Evolutionary conservation across 1,140 invertebrate genomes (phyloP).

Genomic region (Leptestheria dahalacensis): DNA sequence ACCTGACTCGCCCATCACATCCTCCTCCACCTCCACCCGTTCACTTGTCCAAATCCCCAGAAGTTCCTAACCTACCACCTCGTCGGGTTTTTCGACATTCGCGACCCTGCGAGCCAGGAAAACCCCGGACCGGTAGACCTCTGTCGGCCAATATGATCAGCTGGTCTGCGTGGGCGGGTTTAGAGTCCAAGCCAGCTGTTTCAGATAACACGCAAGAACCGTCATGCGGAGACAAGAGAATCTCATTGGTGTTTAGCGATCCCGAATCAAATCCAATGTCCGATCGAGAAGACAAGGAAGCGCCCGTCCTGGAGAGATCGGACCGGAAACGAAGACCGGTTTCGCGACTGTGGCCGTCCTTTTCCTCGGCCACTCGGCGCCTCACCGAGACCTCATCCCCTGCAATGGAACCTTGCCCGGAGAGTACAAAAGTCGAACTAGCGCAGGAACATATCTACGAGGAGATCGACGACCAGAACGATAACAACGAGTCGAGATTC

Average conservation of each 20-base stretch:
- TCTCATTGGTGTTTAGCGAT: too few relatives aligned
- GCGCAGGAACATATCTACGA: conserved; percentile 9
- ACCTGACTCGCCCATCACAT: not conserved
- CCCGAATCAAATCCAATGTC: too few relatives aligned
- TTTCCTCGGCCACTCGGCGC: not conserved
- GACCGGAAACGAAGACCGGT: conserved; percentile 6
- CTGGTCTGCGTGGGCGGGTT: conserved; percentile 4
- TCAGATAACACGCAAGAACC: too few relatives aligned
- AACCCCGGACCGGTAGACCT: not conserved
- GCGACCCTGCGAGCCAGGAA: too few relatives aligned
- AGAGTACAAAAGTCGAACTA: not conserved
- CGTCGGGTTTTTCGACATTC: not conserved
- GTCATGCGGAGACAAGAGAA: too few relatives aligned
- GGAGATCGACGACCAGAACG: conserved; percentile 11
- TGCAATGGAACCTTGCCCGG: too few relatives aligned
- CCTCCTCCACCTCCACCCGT: not conserved
- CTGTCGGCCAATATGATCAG: not conserved
- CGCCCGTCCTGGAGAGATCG: not conserved
- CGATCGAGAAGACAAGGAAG: not conserved
- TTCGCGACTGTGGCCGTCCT: conserved; percentile 4
- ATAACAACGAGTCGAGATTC: not conserved
- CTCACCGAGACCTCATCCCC: not conserved
- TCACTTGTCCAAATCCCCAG: not conserved
- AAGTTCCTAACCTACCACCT: not conserved
- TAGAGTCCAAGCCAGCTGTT: too few relatives aligned